Evolutionary conservation across 2,113 vertebrate genomes (phyloP).

Genomic region (Sisor rabdophorus): DNA sequence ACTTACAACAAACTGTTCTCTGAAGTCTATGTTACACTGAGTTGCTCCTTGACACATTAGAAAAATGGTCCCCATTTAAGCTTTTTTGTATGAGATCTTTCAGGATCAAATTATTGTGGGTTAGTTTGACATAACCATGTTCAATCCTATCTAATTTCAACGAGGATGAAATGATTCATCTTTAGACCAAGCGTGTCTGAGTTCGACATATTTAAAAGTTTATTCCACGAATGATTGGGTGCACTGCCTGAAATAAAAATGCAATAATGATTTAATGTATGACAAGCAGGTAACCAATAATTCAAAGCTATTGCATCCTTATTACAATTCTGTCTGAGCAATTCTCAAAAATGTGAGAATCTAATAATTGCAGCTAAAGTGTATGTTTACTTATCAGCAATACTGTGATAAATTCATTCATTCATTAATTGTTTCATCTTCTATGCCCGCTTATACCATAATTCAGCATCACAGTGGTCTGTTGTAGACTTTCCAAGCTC

Average conservation of each 20-base stretch:
- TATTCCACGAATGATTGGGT: background rate
- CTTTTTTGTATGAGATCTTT: background rate
- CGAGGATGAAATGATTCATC: background rate
- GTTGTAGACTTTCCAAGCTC: too few relatives aligned
- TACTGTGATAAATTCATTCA: background rate
- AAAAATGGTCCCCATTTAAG: background rate
- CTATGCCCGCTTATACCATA: too few relatives aligned
- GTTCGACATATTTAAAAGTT: background rate
- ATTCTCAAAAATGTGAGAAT: background rate
- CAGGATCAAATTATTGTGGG: too few relatives aligned
- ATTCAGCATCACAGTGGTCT: too few relatives aligned
- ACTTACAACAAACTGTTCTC: too few relatives aligned
- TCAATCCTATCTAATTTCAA: background rate
- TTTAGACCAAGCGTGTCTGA: background rate
- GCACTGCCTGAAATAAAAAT: background rate
- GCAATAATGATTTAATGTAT: conserved; percentile 10
- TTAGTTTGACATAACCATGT: background rate
- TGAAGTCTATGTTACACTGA: background rate
- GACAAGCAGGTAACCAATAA: background rate
- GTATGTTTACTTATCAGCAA: too few relatives aligned
- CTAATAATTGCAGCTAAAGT: background rate
- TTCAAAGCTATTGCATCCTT: background rate
- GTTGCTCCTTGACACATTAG: background rate
- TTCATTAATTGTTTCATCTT: too few relatives aligned
- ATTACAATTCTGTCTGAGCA: background rate